These are phyloP conservation scores for Pheosia tremula DNA, from an alignment of 2,888 invertebrate genomes.

Conservation along the genomic window DNA sequence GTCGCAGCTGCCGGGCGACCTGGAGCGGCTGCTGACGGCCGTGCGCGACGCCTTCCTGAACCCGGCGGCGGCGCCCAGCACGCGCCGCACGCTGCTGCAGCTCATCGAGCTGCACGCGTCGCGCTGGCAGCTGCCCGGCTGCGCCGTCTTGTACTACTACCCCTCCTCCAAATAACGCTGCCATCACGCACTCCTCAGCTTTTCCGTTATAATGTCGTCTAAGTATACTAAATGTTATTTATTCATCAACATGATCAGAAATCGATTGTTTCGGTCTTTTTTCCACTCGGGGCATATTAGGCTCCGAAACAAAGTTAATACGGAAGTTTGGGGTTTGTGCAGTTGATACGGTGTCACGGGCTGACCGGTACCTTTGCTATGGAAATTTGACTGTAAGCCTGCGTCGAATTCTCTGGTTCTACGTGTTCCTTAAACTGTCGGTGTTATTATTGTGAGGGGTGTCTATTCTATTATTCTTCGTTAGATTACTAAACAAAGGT, in stretches of 20 bases:
- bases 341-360: background rate
- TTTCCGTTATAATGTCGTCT: slow-evolving; percentile 9
- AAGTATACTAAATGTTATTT: slow-evolving; percentile 6
- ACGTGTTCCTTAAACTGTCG: background rate
- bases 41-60: slow-evolving; percentile 94
- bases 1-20: slow-evolving; percentile 90
- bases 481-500: slow-evolving; percentile 48
- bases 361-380: background rate
- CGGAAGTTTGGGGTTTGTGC: background rate
- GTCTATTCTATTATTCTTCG: slow-evolving; percentile 4
- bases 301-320: background rate
- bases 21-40: slow-evolving; percentile 91
- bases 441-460: background rate
- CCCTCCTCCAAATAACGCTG: slow-evolving; percentile 83
- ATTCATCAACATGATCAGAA: background rate
- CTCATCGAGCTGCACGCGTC: slow-evolving; percentile 96
- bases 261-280: background rate
- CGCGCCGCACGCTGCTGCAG: slow-evolving; percentile 93
- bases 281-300: background rate
- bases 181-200: background rate
- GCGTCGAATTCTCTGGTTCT: background rate
- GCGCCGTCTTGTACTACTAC: slow-evolving; percentile 95
- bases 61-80: slow-evolving; percentile 89
- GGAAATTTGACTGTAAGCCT: background rate
- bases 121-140: slow-evolving; percentile 95